Evolutionary conservation across 2,797 vertebrate genomes (phyloP).

Genomic region (Smutsia gigantea): DNA sequence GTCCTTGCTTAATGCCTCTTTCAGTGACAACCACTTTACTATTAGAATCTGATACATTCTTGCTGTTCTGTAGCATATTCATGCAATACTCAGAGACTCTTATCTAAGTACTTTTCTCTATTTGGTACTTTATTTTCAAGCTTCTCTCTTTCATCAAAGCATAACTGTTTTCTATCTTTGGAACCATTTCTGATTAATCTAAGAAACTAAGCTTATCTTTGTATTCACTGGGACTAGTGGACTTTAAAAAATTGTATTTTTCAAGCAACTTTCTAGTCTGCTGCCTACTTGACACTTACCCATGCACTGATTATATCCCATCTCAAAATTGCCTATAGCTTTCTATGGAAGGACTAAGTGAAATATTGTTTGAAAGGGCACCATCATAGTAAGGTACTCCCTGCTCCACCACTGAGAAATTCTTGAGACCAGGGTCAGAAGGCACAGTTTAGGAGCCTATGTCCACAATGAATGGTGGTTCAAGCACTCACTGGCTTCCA

Average conservation of each 20-base stretch:
- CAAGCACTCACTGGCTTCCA: background rate
- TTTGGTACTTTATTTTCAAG: constrained; percentile 6
- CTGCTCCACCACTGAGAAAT: background rate
- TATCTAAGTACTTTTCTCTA: background rate
- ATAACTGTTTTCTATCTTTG: background rate
- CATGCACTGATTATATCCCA: background rate
- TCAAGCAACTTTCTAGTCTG: background rate
- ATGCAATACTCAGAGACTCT: background rate
- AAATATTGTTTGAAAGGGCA: background rate
- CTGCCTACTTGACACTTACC: background rate
- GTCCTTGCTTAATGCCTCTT: background rate
- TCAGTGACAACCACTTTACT: background rate
- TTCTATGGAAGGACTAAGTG: background rate
- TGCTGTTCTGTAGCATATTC: background rate
- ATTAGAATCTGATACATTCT: background rate
- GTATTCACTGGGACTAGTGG: background rate
- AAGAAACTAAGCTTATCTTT: background rate
- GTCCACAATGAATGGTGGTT: background rate
- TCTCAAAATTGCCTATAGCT: background rate
- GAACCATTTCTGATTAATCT: constrained; percentile 2
- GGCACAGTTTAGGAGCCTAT: background rate
- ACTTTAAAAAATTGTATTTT: background rate
- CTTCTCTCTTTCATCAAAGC: background rate
- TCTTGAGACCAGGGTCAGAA: background rate
- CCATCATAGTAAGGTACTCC: background rate